Evolutionary conservation across 1,140 invertebrate genomes (phyloP), one percentile per base, ranked within the genome.

Genomic region (Nebria ingens): DNA sequence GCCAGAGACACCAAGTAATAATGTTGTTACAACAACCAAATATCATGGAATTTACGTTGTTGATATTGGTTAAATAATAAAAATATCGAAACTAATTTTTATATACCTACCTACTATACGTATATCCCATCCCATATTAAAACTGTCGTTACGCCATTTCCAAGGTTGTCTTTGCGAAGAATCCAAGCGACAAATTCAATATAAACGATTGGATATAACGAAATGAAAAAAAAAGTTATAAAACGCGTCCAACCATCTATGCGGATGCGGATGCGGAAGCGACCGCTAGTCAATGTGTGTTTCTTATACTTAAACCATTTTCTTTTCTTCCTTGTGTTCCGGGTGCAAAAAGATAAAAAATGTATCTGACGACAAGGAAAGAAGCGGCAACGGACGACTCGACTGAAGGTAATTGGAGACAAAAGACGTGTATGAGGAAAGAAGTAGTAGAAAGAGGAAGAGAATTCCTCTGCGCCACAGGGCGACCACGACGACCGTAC

Each of bases 181-280:
- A 15, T 20, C 50, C 17, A 51, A 20, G 19, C 50, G 15, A 15
- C 19, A 51, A 22, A 51, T 51, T 51, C 50, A 51, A 51, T 51
- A 51, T 51, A 51, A 51, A 51, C 17, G 50, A 51, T 51, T 51
- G 50, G 50, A 51, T 51, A 51, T 51, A 51, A 51, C 50, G 19
- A 51, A 51, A 51, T 51, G n/a, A n/a, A n/a, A n/a, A 51, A 51
- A 51, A 51, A 51, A 51, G 50, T 51, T 51, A 51, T 51, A 51
- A 51, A 51, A 51, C 50, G 42, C 25, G 25, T 34, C n/a, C 25
- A 6, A 34, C 25, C n/a, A n/a, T 34, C 6, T 34, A 34, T 34
- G 25, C n/a, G 25, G 6, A n/a, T 34, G 25, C n/a, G 25, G 6
- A n/a, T n/a, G n/a, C n/a, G n/a, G n/a, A n/a, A n/a, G n/a, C n/a